These are phyloP conservation scores for Eurois occulta DNA, from an alignment of 2,888 invertebrate genomes.

Conservation along the genomic window DNA sequence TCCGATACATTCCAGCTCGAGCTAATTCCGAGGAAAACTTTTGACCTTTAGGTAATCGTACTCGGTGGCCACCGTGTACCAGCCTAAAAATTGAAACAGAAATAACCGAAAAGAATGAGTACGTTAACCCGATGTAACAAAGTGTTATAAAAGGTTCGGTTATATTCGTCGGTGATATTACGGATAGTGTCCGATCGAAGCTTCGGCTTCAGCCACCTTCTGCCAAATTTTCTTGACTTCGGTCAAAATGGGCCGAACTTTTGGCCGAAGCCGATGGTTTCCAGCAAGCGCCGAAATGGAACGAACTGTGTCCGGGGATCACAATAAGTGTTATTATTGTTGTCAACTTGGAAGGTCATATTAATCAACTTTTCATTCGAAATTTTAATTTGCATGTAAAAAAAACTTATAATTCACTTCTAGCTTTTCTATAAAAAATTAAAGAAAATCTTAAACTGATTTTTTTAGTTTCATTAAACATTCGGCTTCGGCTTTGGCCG, in stretches of 20 bases:
- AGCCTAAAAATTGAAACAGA: constrained; percentile 73
- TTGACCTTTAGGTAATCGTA: constrained; percentile 93
- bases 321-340: too few species aligned
- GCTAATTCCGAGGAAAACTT: constrained; percentile 92
- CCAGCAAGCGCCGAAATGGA: too few species aligned
- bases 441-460: neutral
- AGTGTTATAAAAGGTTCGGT: neutral
- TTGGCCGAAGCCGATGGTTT: neutral
- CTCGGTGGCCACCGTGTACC: constrained; percentile 92
- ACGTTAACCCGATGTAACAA: neutral
- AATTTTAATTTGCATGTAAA: too few species aligned
- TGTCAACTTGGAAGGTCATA: too few species aligned
- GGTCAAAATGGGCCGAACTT: too few species aligned
- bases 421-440: too few species aligned
- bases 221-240: neutral
- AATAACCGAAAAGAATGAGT: neutral
- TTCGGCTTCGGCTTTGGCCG: too few species aligned
- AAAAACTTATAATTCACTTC: too few species aligned
- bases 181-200: neutral
- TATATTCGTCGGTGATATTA: too few species aligned
- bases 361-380: too few species aligned
- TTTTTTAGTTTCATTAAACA: neutral
- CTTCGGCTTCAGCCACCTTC: neutral
- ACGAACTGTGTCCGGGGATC: too few species aligned
- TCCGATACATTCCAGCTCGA: constrained; percentile 94